Evolutionary conservation across 2,888 invertebrate species (phyloP).

Genomic region (Dryomyza anilis): DNA sequence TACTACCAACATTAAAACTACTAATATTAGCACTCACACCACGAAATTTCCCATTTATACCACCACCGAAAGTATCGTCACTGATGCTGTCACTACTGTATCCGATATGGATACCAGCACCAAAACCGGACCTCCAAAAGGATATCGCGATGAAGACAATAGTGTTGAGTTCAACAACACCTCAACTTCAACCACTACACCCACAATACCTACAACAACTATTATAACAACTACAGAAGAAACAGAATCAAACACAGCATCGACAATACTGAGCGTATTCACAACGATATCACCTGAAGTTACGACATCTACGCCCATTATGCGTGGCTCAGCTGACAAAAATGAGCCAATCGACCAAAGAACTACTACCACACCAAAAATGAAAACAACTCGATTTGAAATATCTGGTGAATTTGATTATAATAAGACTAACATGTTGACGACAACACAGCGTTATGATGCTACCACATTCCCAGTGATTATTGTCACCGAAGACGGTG

Average conservation of each 20-base stretch:
- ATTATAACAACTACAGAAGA: too few species aligned
- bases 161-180: conserved; percentile 33
- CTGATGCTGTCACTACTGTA: neutral
- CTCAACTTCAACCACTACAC: neutral
- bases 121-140: conserved; percentile 55
- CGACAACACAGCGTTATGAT: conserved; percentile 42
- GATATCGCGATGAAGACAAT: conserved; percentile 60
- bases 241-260: neutral
- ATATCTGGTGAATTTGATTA: conserved; percentile 55
- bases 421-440: conserved; percentile 41
- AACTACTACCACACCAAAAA: conserved; percentile 48
- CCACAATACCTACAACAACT: too few species aligned
- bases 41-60: conserved; percentile 35
- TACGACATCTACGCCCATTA: conserved; percentile 35
- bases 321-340: conserved; percentile 40
- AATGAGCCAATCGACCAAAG: conserved; percentile 42
- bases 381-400: conserved; percentile 58
- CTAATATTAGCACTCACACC: conserved; percentile 34
- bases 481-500: conserved; percentile 31
- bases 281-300: conserved; percentile 38
- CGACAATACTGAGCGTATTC: conserved; percentile 31
- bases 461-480: conserved; percentile 39
- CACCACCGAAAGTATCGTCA: conserved; percentile 29
- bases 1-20: conserved; percentile 34
- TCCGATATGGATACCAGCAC: conserved; percentile 38